A percentile compares a stretch with the other conserved stretches of the same genome.
Conservation (phyloP, 1,140 invertebrate species). For the Drosophila novamexicana region DNA sequence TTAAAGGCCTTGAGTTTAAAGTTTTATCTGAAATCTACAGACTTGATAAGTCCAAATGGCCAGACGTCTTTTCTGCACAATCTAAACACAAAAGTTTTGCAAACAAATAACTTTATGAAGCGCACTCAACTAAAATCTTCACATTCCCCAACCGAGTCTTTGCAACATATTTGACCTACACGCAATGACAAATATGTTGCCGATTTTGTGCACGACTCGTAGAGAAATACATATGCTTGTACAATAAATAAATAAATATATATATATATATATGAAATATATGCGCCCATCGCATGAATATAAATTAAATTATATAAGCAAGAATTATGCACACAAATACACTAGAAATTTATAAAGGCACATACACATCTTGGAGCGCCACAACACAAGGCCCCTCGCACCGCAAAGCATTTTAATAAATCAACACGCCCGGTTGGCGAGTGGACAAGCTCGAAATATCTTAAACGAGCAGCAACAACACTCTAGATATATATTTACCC, state of each 20-base stretch:
- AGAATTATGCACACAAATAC: slow-evolving; percentile 34
- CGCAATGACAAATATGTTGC: slow-evolving; percentile 56
- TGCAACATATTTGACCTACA: slow-evolving; percentile 51
- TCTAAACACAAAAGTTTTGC: slow-evolving; percentile 11
- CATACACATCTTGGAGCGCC: background rate
- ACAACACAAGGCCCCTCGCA: background rate
- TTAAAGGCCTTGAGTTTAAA: background rate
- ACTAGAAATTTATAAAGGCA: background rate
- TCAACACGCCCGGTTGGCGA: slow-evolving; percentile 29
- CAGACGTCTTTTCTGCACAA: background rate
- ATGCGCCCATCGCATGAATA: slow-evolving; percentile 25
- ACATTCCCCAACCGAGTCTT: background rate
- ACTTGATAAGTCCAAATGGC: slow-evolving; percentile 2
- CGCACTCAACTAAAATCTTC: slow-evolving; percentile 4
- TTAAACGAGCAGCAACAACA: slow-evolving; percentile 21
- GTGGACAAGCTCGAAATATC: slow-evolving; percentile 29
- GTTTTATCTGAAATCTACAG: slow-evolving; percentile 16
- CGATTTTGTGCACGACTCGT: slow-evolving; percentile 3
- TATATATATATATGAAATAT: slow-evolving; percentile 16
- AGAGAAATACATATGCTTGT: slow-evolving; percentile 9
- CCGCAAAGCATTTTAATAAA: slow-evolving; percentile 45
- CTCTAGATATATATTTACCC: slow-evolving; percentile 41
- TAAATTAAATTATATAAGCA: slow-evolving; percentile 58
- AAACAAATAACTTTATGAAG: slow-evolving; percentile 14
- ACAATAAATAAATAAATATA: slow-evolving; percentile 4